Percentiles rank a stretch among this genome's conserved stretches.
These are phyloP conservation scores for Litocranius walleri DNA, from an alignment of 2,113 vertebrate genomes.

Conservation along the genomic window DNA sequence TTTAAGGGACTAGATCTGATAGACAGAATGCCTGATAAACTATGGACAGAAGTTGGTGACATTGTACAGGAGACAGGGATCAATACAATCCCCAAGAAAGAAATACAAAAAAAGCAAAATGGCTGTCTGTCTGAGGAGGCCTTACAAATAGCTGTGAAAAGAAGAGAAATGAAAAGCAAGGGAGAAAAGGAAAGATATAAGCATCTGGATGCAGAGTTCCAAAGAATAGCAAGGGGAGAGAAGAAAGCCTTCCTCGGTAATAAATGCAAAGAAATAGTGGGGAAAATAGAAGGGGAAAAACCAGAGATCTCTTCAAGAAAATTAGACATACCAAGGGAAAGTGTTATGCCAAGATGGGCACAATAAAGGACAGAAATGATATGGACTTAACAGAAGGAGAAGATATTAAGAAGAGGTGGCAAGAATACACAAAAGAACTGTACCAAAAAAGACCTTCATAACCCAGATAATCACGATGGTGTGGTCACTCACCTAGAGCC, in stretches of 20 bases:
- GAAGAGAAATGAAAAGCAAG: neutral
- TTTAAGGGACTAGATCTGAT: neutral
- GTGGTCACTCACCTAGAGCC: neutral
- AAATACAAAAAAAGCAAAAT: neutral
- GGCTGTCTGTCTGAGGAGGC: neutral
- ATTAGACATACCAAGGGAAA: neutral
- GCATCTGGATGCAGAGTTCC: neutral
- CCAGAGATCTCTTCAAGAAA: neutral
- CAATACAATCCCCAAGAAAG: fast-evolving
- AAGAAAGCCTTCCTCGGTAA: neutral
- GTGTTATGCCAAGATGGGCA: neutral
- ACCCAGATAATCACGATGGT: neutral
- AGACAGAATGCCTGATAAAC: neutral
- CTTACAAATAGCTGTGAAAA: neutral
- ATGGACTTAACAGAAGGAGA: neutral
- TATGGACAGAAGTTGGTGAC: neutral
- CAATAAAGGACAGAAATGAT: neutral
- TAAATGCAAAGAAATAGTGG: neutral
- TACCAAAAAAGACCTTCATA: neutral
- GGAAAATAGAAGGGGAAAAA: neutral
- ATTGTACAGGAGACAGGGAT: neutral
- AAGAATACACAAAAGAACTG: neutral
- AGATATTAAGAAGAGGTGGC: neutral
- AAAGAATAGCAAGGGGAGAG: neutral
- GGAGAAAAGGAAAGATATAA: neutral